A percentile compares a stretch with the other conserved stretches of the same genome.
Evolutionary conservation across 2,888 invertebrate species (phyloP).

Genomic region (Apotomis turbidana): DNA sequence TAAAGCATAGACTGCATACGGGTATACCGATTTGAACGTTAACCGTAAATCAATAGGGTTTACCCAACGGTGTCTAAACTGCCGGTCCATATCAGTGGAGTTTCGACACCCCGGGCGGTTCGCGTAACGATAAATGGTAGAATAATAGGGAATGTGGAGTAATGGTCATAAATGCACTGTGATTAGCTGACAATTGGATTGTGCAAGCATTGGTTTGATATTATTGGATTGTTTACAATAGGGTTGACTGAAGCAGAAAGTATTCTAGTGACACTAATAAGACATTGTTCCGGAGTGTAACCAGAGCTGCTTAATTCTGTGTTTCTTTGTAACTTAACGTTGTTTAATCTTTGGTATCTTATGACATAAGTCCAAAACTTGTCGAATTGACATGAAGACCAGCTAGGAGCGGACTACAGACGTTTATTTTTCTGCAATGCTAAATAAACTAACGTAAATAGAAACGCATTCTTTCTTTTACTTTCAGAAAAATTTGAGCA

Average conservation of each 20-base stretch:
- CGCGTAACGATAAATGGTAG: slow-evolving; percentile 34
- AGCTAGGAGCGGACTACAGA: no score
- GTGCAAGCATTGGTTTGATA: slow-evolving; percentile 23
- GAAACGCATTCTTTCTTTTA: no score
- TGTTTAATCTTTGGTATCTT: no score
- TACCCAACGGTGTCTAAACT: not conserved
- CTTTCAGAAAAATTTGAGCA: no score
- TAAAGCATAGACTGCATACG: slow-evolving; percentile 21
- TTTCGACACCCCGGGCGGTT: slow-evolving; percentile 28
- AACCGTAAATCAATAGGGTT: not conserved
- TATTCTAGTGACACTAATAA: no score
- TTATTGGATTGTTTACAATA: slow-evolving; percentile 25
- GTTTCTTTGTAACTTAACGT: no score
- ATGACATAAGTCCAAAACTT: no score
- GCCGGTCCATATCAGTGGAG: slow-evolving; percentile 8
- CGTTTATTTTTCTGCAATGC: no score
- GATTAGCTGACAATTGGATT: slow-evolving; percentile 24
- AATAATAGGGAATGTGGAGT: slow-evolving; percentile 36
- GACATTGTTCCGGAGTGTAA: no score
- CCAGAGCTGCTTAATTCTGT: no score
- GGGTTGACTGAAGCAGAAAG: not conserved
- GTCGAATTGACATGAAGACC: no score
- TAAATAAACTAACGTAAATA: no score
- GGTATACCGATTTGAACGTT: not conserved
- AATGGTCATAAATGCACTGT: slow-evolving; percentile 31